A percentile compares a stretch with the other conserved stretches of the same genome.
Conservation (phyloP, 1,140 invertebrate species). For the Lutraria rhynchaena region DNA sequence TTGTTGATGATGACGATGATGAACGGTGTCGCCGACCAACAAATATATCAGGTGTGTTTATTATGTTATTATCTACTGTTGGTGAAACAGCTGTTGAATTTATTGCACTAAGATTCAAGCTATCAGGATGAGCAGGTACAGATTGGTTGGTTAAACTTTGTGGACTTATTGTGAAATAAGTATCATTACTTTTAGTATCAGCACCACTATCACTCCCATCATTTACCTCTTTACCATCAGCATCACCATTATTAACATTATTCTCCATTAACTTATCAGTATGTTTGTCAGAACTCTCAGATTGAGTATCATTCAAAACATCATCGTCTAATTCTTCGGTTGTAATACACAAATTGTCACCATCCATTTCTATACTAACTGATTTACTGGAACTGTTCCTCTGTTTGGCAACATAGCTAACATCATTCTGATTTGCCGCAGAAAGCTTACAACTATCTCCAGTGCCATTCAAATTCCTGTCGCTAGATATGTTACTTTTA, state of each 20-base stretch:
- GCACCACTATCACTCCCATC: neutral
- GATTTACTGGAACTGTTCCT: constrained; percentile 63
- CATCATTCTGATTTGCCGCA: neutral
- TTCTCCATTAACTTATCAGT: neutral
- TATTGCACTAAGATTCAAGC: constrained; percentile 65
- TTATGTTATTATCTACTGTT: constrained; percentile 53
- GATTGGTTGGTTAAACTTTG: constrained; percentile 1
- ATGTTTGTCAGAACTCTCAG: neutral
- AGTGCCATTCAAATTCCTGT: constrained; percentile 22
- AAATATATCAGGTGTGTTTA: constrained; percentile 75
- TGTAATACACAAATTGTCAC: constrained; percentile 79
- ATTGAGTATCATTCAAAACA: constrained; percentile 8
- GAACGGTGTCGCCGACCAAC: constrained; percentile 63
- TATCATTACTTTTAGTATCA: neutral
- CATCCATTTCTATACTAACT: constrained; percentile 80
- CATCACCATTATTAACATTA: neutral
- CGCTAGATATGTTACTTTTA: constrained; percentile 32
- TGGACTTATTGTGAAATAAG: neutral
- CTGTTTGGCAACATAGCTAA: constrained; percentile 35
- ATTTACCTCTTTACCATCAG: neutral
- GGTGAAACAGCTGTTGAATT: constrained; percentile 53
- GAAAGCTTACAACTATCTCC: constrained; percentile 32
- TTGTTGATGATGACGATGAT: constrained; percentile 69
- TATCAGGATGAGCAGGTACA: constrained; percentile 66
- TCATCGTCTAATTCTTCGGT: constrained; percentile 75